Conservation (phyloP, 2,113 vertebrate genomes). For the Ascaphus truei region DNA sequence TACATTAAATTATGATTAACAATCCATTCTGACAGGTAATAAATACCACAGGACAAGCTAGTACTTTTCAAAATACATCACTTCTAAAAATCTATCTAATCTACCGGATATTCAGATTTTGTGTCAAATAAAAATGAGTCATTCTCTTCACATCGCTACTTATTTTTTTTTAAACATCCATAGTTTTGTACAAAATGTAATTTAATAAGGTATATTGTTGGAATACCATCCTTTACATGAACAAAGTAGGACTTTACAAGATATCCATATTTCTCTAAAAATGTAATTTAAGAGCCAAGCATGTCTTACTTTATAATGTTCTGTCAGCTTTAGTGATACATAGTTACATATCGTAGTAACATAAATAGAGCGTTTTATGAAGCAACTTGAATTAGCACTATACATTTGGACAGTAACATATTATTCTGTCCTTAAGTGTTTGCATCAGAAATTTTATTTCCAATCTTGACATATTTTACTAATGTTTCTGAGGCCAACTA, state of each 20-base stretch:
- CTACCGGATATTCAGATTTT: background rate
- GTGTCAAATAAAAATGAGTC: background rate
- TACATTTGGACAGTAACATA: background rate
- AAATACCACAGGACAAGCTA: slow-evolving; percentile 35
- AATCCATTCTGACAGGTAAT: slow-evolving; percentile 39
- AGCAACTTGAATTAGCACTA: background rate
- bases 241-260: background rate
- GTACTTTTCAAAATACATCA: slow-evolving; percentile 34
- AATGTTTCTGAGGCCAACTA: background rate
- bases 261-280: background rate
- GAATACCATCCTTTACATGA: background rate
- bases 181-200: no score
- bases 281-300: background rate
- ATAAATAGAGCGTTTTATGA: background rate
- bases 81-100: background rate
- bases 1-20: slow-evolving; percentile 42
- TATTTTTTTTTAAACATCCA: background rate
- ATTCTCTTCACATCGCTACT: background rate
- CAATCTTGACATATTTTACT: background rate
- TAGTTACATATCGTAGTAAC: background rate
- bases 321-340: background rate
- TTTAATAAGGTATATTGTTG: no score
- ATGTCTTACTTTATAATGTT: background rate
- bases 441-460: no score
- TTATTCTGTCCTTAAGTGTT: background rate